Base-by-base conservation (phyloP, 2,113 vertebrate genomes). In the Tonatia bakeri region DNA sequence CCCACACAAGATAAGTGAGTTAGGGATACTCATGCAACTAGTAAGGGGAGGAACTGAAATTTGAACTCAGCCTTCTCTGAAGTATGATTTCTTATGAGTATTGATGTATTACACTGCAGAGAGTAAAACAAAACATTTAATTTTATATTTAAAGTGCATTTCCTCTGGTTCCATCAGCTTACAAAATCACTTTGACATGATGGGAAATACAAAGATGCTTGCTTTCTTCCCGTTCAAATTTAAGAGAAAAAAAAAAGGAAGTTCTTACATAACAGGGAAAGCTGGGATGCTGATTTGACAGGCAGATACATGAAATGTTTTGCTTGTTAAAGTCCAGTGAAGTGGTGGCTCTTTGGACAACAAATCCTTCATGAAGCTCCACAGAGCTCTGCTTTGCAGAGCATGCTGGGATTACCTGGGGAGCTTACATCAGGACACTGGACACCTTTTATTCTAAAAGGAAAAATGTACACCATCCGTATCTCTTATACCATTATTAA, bases 241-340 rank as follows among this genome's bases (percentile, higher is more conserved):
- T 4, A 88, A 64, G 93, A 97, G 93, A 97, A 96, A 91, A 94
- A 94, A 94, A 47, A 64, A 76, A 10, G 64, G 98, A 97, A 77
- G 19, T 20, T 76, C 88, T 96, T 64, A 94, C 96, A 0, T 0
- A 95, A 96, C 22, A 95, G 83, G 79, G 96, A 94, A 91, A 95
- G 72, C 77, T 52, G 92, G 87, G 80, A 93, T 70, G 87, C 86
- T 95, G 86, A 97, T 96, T 91, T 92, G 90, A 97, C 84, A 95
- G 56, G 79, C 26, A 96, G 15, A 96, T 93, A 97, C 96, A 84
- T 97, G 96, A 95, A 87, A 94, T 94, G 96, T 50, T 97, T 97
- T 89, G 75, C 84, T 96, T 94, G 85, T 94, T 98, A 95, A 73
- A 61, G 52, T 96, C 84, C 64, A 90, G 52, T 77, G 59, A 96